Percentiles rank a stretch among this genome's conserved stretches.
These are phyloP conservation scores for Oxycera nigricornis DNA, from an alignment of 2,888 invertebrate genomes.

Conservation along the genomic window DNA sequence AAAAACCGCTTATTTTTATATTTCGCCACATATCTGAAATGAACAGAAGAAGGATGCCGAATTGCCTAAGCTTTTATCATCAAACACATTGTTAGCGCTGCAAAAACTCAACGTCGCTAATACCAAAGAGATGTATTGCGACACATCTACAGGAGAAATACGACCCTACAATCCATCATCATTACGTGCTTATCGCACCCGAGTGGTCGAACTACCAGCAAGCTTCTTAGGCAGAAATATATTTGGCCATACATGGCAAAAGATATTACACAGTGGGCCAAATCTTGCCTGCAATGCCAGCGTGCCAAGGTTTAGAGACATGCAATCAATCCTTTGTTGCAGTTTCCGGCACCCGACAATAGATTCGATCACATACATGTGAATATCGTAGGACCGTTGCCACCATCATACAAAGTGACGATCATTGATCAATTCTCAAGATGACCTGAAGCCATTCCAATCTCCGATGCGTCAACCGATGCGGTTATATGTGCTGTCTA, in stretches of 20 bases:
- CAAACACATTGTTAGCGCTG: neutral
- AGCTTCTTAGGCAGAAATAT: neutral
- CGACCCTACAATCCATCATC: neutral
- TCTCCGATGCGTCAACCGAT: neutral
- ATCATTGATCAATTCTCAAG: neutral
- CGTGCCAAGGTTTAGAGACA: neutral
- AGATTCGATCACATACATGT: slow-evolving; percentile 1
- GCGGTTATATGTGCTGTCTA: neutral
- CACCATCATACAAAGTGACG: neutral
- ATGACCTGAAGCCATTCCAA: neutral
- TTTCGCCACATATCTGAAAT: no score
- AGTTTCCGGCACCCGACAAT: neutral
- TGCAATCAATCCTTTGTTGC: neutral
- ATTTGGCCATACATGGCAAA: neutral
- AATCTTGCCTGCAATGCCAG: neutral
- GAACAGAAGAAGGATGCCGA: neutral
- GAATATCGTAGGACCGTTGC: neutral
- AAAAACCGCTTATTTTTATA: no score
- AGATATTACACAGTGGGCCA: neutral
- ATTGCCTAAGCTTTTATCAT: neutral
- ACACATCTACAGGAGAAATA: neutral
- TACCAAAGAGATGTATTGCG: neutral
- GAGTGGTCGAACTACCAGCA: neutral
- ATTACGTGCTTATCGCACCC: neutral
- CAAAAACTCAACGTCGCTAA: neutral